Base-by-base conservation (phyloP, 1,140 invertebrate genomes). In the Hypothenemus hampei region DNA sequence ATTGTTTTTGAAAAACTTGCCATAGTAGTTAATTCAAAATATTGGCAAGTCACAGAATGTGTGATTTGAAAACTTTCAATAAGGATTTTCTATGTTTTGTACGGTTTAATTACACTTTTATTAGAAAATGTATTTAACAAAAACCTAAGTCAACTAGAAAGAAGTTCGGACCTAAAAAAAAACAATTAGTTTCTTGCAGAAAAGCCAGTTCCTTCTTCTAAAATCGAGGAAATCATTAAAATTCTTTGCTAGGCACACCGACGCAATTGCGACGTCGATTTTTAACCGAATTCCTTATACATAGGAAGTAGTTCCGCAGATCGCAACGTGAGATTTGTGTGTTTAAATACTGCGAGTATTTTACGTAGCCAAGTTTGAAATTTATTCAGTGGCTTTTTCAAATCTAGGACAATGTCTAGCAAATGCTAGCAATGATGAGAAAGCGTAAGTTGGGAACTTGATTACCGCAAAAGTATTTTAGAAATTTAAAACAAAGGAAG, bases 181-280 rank as follows among this genome's bases (percentile, higher is more conserved):
- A n/a, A n/a, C n/a, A n/a, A n/a, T n/a, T n/a, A n/a, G n/a, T n/a
- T n/a, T n/a, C n/a, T n/a, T n/a, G n/a, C n/a, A n/a, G n/a, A n/a
- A n/a, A n/a, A n/a, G n/a, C n/a, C n/a, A n/a, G n/a, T n/a, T n/a
- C n/a, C n/a, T n/a, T n/a, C n/a, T n/a, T n/a, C 72, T 89, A 57
- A 88, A 89, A 69, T 80, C 83, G 57, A 85, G 84, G 29, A 84
- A 85, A 71, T 85, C 87, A 23, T 72, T 92, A 1, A 75, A 91
- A 60, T 81, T 91, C 57, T 89, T 90, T 70, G 84, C 83, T 36
- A 90, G 89, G 10, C 91, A 94, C 69, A 84, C 81, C 58, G 76
- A 84, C 68, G 86, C 91, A 77, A 83, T 94, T 21, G 89, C 91
- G 71, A 87, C 63, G 71, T 85, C 24, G 76, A 77, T 62, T 87